Evolutionary conservation across 2,113 vertebrate species (phyloP).

Genomic region (Dicentrarchus labrax): DNA sequence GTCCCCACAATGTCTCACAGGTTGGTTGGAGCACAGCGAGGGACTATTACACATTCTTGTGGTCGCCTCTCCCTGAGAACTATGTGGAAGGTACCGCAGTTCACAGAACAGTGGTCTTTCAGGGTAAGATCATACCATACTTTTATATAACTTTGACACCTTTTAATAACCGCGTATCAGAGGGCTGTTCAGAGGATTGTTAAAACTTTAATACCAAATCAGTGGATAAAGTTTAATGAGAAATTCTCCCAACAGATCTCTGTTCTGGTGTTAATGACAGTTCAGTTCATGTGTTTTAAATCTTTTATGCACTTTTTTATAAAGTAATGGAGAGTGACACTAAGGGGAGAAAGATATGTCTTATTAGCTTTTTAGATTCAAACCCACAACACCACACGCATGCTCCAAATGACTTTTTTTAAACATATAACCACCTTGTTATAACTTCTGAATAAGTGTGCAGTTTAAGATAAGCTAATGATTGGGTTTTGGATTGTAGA

Average conservation of each 20-base stretch:
- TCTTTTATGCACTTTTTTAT: constrained; percentile 35
- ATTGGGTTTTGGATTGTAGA: not conserved
- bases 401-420: not conserved
- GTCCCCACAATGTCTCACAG: constrained; percentile 82
- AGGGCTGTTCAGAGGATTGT: constrained; percentile 47
- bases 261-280: constrained; percentile 41
- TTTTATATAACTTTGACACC: constrained; percentile 74
- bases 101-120: constrained; percentile 94
- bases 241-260: constrained; percentile 42
- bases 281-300: constrained; percentile 50
- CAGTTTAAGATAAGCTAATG: not conserved
- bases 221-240: constrained; percentile 53
- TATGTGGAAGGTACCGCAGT: constrained; percentile 92
- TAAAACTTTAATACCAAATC: constrained; percentile 61
- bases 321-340: constrained; percentile 29
- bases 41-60: constrained; percentile 99
- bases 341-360: not conserved
- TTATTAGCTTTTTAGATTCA: constrained; percentile 23
- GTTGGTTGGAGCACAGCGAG: constrained; percentile 99
- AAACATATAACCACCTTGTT: not conserved
- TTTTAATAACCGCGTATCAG: constrained; percentile 64
- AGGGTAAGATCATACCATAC: constrained; percentile 87
- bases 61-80: constrained; percentile 96
- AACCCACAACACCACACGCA: constrained; percentile 12
- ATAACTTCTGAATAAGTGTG: not conserved